Evolutionary conservation across 1,140 invertebrate genomes (phyloP).

Genomic region (Idris sp.): DNA sequence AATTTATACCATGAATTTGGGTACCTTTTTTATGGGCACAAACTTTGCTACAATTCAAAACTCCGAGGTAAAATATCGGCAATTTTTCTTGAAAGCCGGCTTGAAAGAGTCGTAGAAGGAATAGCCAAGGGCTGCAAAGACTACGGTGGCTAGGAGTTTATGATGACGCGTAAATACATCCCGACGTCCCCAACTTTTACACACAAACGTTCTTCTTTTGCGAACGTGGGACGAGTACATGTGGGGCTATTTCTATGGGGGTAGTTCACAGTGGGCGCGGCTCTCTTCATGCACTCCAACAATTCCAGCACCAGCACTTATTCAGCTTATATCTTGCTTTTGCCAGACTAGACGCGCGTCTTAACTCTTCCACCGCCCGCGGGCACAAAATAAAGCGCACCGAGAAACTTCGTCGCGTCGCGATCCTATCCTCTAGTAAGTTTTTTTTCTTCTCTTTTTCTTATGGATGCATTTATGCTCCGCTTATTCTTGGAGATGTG

Average conservation of each 20-base stretch:
- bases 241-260: slow-evolving; percentile 44
- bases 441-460: no score
- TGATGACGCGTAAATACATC: slow-evolving; percentile 63
- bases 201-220: slow-evolving; percentile 57
- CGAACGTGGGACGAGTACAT: slow-evolving; percentile 47
- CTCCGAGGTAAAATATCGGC: slow-evolving; percentile 51
- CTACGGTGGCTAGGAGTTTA: slow-evolving; percentile 58
- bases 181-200: slow-evolving; percentile 63
- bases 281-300: slow-evolving; percentile 71
- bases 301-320: slow-evolving; percentile 64
- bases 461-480: slow-evolving; percentile 48
- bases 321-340: slow-evolving; percentile 67
- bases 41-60: slow-evolving; percentile 59
- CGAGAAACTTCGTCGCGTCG: slow-evolving; percentile 66
- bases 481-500: slow-evolving; percentile 46
- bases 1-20: slow-evolving; percentile 6
- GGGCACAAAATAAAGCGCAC: slow-evolving; percentile 68
- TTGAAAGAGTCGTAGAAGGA: slow-evolving; percentile 56
- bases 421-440: slow-evolving; percentile 19
- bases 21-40: no score
- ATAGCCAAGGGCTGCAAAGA: slow-evolving; percentile 59
- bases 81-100: slow-evolving; percentile 52
- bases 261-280: slow-evolving; percentile 69
- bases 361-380: slow-evolving; percentile 66
- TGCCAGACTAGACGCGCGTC: slow-evolving; percentile 51